A percentile compares a stretch with the other conserved stretches of the same genome.
These are phyloP conservation scores for Fissipunctia ypsillon DNA, from an alignment of 2,888 invertebrate genomes.

Conservation along the genomic window DNA sequence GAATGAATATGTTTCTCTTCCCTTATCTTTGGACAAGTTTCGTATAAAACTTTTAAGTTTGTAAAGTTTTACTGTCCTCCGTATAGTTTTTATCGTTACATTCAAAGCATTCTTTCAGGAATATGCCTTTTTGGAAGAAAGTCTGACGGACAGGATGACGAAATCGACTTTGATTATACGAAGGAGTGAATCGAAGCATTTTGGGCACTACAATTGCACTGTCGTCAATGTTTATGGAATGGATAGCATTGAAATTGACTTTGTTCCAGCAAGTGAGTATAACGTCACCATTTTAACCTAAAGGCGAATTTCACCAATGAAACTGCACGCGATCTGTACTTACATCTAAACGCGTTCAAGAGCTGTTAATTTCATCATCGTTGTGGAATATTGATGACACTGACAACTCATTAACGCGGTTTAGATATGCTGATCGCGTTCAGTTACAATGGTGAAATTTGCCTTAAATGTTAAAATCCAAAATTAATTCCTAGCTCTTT, in stretches of 20 bases:
- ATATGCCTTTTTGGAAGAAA: constrained; percentile 94
- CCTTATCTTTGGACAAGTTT: constrained; percentile 56
- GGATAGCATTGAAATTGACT: constrained; percentile 95
- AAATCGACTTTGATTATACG: constrained; percentile 96
- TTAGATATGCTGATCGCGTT: neutral
- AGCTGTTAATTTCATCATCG: neutral
- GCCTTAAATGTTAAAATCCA: neutral
- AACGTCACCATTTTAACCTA: neutral
- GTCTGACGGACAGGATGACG: constrained; percentile 93
- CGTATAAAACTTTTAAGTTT: constrained; percentile 47
- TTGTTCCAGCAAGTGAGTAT: constrained; percentile 96
- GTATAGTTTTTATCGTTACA: constrained; percentile 52
- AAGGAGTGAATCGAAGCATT: constrained; percentile 95
- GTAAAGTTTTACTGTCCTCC: constrained; percentile 40
- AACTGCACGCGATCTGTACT: neutral
- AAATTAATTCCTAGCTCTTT: neutral
- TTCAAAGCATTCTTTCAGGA: constrained; percentile 85
- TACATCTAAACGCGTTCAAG: neutral
- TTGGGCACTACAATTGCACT: constrained; percentile 98
- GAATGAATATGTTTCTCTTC: constrained; percentile 53
- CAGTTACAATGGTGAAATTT: neutral
- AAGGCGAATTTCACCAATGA: neutral
- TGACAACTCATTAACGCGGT: neutral
- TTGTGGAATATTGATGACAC: neutral
- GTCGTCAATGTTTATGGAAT: constrained; percentile 97